These are phyloP conservation scores for Sebastes steindachneri DNA, from an alignment of 2,797 vertebrate species.

Conservation along the genomic window DNA sequence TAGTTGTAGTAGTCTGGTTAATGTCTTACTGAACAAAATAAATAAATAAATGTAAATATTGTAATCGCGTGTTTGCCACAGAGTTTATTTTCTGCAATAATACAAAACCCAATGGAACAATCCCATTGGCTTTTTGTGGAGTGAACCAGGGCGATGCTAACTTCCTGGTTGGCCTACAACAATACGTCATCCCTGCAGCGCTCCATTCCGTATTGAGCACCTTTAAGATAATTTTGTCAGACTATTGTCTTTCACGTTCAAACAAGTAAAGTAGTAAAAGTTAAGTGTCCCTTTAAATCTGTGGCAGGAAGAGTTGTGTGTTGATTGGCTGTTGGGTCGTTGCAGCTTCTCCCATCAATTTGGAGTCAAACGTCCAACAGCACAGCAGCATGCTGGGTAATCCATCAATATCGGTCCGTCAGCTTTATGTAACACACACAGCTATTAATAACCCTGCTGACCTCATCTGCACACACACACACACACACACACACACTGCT, in stretches of 20 bases:
- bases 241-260: not conserved
- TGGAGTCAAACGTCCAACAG: slow-evolving; percentile 1
- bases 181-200: too few species aligned
- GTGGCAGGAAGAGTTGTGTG: not conserved
- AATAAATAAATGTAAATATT: too few species aligned
- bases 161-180: too few species aligned
- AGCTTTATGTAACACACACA: slow-evolving; percentile 46
- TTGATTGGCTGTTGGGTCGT: not conserved
- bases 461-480: slow-evolving; percentile 8
- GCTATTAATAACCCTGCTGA: slow-evolving; percentile 50
- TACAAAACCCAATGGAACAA: too few species aligned
- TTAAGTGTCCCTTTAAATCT: not conserved
- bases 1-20: too few species aligned
- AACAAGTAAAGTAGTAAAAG: not conserved
- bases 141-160: too few species aligned
- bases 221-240: not conserved
- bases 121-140: too few species aligned
- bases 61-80: too few species aligned
- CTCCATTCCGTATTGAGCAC: too few species aligned
- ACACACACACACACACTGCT: not conserved
- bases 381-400: slow-evolving; percentile 39
- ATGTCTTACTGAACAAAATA: too few species aligned
- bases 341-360: not conserved
- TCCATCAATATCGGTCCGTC: slow-evolving; percentile 47
- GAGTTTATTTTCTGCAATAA: too few species aligned